Percentiles rank a stretch among this genome's conserved stretches.
Conservation (phyloP, 2,113 vertebrate genomes). For the Alaudala cheleensis region DNA sequence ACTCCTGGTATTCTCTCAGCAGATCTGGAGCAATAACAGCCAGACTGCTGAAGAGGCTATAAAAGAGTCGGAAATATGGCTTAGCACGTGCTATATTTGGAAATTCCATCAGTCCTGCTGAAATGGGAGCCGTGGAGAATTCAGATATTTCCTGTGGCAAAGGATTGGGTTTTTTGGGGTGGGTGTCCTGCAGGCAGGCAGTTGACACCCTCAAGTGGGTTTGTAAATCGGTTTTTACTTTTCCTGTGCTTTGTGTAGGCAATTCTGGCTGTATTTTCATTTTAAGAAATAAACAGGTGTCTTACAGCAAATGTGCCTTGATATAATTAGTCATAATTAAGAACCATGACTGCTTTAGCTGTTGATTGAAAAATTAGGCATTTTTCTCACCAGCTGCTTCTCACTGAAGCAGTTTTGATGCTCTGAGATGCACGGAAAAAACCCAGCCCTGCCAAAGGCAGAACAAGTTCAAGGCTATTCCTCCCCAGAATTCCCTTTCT, state of each 20-base stretch:
- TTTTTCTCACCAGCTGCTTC: background rate
- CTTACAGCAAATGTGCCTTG: background rate
- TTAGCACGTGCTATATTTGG: background rate
- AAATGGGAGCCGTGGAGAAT: background rate
- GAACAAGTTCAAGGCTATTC: background rate
- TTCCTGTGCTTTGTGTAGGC: background rate
- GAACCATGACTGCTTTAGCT: background rate
- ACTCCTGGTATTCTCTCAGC: background rate
- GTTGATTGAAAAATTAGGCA: background rate
- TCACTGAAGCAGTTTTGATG: background rate
- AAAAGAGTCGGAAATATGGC: background rate
- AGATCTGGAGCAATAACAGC: background rate
- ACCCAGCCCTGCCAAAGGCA: background rate
- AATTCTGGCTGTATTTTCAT: rapidly evolving
- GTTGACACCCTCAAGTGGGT: background rate
- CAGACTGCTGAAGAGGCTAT: background rate
- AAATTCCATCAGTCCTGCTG: background rate
- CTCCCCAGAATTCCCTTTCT: background rate
- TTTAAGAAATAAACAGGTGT: background rate
- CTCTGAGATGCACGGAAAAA: background rate
- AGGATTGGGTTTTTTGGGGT: background rate
- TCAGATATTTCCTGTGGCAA: background rate
- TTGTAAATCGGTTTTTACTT: background rate
- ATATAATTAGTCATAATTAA: background rate
- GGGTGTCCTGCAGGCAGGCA: background rate